Evolutionary conservation across 2,113 vertebrate genomes (phyloP).

Genomic region (Eudyptes chrysolophus): DNA sequence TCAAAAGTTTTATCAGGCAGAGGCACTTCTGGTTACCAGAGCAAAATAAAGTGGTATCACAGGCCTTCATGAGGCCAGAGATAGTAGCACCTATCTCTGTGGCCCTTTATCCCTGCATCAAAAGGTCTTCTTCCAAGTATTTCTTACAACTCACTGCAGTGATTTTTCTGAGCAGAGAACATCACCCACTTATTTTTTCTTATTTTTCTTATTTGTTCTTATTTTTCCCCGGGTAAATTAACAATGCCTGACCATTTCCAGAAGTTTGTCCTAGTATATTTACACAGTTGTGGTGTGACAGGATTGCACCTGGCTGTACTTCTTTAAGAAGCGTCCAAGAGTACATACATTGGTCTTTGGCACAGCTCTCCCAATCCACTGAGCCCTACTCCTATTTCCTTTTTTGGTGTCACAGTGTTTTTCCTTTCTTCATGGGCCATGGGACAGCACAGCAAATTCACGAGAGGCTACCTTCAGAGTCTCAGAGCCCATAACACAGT

Average conservation of each 20-base stretch:
- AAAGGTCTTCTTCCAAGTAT: not conserved
- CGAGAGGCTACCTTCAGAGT: not conserved
- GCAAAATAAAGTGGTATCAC: not conserved
- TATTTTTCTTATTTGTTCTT: not conserved
- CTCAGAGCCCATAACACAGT: not conserved
- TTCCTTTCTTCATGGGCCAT: not conserved
- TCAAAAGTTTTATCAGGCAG: not conserved
- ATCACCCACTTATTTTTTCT: not conserved
- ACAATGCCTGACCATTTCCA: not conserved
- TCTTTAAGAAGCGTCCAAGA: not conserved
- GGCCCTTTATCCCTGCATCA: not conserved
- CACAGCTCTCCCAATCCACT: not conserved
- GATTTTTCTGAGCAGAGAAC: not conserved
- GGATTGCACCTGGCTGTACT: not conserved
- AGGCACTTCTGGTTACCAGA: not conserved
- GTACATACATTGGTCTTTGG: fast-evolving
- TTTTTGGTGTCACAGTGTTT: not conserved
- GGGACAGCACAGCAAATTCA: not conserved
- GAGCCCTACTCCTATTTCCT: not conserved
- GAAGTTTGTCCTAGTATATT: not conserved
- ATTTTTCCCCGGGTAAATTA: not conserved
- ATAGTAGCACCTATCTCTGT: not conserved
- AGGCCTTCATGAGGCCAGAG: not conserved
- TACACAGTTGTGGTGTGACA: not conserved
- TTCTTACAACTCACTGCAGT: not conserved